Conservation (phyloP, 2,888 invertebrate species). For the Digitonthophagus gazella region DNA sequence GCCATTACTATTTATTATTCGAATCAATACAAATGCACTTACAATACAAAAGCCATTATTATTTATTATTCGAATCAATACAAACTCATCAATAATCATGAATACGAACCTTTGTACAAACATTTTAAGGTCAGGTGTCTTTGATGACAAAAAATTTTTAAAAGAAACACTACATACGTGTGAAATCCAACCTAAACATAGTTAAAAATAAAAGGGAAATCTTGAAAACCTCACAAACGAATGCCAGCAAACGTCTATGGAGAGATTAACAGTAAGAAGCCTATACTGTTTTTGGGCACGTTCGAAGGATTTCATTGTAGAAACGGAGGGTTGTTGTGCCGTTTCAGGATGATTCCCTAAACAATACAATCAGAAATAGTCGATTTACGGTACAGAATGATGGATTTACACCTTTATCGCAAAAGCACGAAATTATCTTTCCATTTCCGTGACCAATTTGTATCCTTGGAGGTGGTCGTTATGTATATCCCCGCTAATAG, state of each 20-base stretch:
- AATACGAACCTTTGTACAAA: too few relatives aligned
- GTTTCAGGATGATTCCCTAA: neutral
- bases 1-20: too few relatives aligned
- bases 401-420: neutral
- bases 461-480: neutral
- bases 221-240: too few relatives aligned
- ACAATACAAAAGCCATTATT: too few relatives aligned
- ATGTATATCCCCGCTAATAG: neutral
- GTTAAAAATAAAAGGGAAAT: too few relatives aligned
- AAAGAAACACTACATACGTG: too few relatives aligned
- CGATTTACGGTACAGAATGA: neutral
- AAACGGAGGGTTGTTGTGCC: conserved; percentile 1
- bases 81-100: too few relatives aligned
- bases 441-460: neutral
- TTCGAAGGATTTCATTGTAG: conserved; percentile 1
- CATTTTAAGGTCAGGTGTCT: too few relatives aligned
- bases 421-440: conserved; percentile 3
- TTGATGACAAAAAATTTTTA: too few relatives aligned
- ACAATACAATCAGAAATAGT: neutral
- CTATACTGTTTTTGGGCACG: conserved; percentile 20
- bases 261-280: conserved; percentile 21
- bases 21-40: too few relatives aligned
- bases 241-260: neutral
- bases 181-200: too few relatives aligned
- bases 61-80: too few relatives aligned